A percentile compares a stretch with the other conserved stretches of the same genome.
These are phyloP conservation scores for Helostoma temminkii DNA, from an alignment of 2,797 vertebrate genomes.

Conservation along the genomic window DNA sequence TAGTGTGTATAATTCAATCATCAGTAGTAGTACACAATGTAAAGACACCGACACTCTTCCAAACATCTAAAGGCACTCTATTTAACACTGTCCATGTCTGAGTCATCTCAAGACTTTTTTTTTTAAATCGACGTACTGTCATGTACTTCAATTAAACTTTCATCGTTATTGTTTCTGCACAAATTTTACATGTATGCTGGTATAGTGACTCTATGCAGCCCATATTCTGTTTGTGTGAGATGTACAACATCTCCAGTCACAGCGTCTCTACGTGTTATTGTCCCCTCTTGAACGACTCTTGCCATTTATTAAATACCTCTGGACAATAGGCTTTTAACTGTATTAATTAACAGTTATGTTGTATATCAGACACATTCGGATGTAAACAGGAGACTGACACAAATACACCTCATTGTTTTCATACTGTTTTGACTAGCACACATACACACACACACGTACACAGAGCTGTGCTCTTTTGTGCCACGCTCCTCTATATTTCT, in stretches of 20 bases:
- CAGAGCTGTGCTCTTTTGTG: not conserved
- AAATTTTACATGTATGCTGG: no score
- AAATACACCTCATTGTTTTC: not conserved
- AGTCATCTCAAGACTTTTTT: no score
- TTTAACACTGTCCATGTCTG: not conserved
- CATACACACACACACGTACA: not conserved
- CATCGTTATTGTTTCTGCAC: conserved; percentile 55
- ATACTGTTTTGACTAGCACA: conserved; percentile 2
- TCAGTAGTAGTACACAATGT: not conserved
- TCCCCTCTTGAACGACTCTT: conserved; percentile 49
- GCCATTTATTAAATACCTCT: not conserved
- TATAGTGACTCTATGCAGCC: no score
- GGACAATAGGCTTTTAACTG: conserved; percentile 15
- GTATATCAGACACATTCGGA: no score
- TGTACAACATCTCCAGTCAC: no score
- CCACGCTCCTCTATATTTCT: not conserved
- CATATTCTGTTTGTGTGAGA: no score
- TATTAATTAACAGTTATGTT: conserved; percentile 18
- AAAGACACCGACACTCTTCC: not conserved
- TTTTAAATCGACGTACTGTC: conserved; percentile 59
- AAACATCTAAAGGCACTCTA: conserved; percentile 4
- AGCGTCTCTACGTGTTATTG: conserved; percentile 45
- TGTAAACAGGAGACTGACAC: not conserved
- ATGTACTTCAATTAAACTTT: conserved; percentile 51
- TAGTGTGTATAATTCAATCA: not conserved